Percentiles rank a stretch among this genome's conserved stretches.
phyloP scores from a whole-genome alignment of 2,888 invertebrate species.

The Incurvaria masculella region DNA sequence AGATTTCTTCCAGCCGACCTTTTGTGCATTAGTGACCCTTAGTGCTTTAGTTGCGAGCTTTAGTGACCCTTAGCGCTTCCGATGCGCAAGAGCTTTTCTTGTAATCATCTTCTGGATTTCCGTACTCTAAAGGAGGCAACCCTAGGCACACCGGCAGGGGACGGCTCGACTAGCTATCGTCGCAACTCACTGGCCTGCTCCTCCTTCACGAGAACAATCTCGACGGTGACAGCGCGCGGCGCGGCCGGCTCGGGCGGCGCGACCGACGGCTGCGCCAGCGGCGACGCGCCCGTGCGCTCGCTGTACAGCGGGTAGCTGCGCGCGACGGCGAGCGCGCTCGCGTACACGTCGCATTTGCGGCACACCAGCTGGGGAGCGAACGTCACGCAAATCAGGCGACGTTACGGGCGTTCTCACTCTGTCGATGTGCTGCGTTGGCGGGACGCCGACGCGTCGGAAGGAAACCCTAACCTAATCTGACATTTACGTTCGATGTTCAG shows the following conservation, averaged over 20 bases:
- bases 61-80: too few relatives aligned
- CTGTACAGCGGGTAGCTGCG: conserved; percentile 73
- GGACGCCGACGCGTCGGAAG: too few relatives aligned
- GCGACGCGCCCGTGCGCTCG: conserved; percentile 30
- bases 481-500: background rate
- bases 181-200: conserved; percentile 23
- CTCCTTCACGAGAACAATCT: conserved; percentile 31
- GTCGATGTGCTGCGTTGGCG: too few relatives aligned
- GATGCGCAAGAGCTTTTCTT: too few relatives aligned
- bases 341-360: conserved; percentile 71
- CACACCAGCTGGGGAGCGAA: conserved; percentile 80
- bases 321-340: conserved; percentile 78
- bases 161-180: too few relatives aligned
- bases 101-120: too few relatives aligned
- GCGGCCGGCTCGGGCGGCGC: conserved; percentile 24
- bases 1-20: too few relatives aligned
- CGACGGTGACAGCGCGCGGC: conserved; percentile 26
- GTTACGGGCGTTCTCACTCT: background rate
- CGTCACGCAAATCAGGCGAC: conserved; percentile 15
- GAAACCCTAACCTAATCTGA: too few relatives aligned
- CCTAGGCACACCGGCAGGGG: too few relatives aligned
- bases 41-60: too few relatives aligned
- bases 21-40: too few relatives aligned
- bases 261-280: conserved; percentile 28
- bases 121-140: too few relatives aligned